phyloP scores from a whole-genome alignment of 2,113 vertebrate species.

The Sebastes schlegelii region DNA sequence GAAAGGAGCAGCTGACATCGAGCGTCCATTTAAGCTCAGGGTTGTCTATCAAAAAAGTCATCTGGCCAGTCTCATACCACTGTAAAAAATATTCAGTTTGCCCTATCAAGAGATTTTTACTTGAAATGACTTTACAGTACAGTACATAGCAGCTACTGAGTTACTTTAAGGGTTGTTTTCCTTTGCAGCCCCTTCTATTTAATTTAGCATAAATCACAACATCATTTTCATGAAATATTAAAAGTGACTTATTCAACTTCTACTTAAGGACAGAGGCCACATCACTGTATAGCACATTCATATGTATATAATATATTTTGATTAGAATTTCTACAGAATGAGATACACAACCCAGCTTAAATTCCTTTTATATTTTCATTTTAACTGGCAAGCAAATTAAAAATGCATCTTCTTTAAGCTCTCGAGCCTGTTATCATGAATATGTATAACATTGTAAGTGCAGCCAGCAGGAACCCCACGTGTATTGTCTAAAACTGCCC shows the following conservation, averaged over 20 bases:
- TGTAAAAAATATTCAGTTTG: background rate
- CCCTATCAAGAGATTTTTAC: too few relatives aligned
- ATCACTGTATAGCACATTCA: background rate
- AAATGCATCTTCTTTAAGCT: background rate
- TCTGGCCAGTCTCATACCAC: conserved; percentile 9
- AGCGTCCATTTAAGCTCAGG: conserved; percentile 29
- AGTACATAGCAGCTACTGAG: background rate
- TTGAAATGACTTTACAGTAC: too few relatives aligned
- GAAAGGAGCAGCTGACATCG: conserved; percentile 52
- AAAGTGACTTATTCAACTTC: background rate
- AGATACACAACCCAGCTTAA: background rate
- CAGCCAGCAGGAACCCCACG: background rate
- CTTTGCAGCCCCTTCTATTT: background rate
- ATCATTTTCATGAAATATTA: background rate
- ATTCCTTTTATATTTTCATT: background rate
- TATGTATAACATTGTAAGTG: background rate
- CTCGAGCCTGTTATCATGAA: background rate
- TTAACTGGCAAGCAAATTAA: background rate
- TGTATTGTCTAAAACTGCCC: background rate
- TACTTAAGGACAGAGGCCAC: background rate
- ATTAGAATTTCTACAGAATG: background rate
- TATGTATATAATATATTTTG: background rate
- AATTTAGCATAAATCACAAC: background rate
- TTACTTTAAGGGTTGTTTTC: background rate
- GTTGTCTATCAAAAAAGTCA: conserved; percentile 52